A percentile compares a stretch with the other conserved stretches of the same genome.
Conservation (phyloP, 2,113 vertebrate genomes). For the Nettapus auritus region DNA sequence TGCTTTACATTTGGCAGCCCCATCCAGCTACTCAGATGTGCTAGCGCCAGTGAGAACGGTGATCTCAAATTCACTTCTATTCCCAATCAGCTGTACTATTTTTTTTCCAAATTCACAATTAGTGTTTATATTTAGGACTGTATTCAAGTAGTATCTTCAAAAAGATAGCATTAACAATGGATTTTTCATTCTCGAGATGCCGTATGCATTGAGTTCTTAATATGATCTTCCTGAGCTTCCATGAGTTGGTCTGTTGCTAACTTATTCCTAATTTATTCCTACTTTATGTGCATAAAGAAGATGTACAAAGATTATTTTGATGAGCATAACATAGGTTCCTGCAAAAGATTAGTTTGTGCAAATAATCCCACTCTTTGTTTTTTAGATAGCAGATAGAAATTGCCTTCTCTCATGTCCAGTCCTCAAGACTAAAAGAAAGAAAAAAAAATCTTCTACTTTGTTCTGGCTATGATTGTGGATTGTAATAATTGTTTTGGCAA, state of each 20-base stretch:
- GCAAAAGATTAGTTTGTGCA: background rate
- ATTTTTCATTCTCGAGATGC: background rate
- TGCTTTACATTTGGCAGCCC: background rate
- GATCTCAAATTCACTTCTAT: background rate
- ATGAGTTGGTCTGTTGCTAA: background rate
- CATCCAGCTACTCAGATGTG: background rate
- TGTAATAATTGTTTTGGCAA: background rate
- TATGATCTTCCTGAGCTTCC: background rate
- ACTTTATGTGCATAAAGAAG: background rate
- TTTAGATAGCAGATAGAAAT: background rate
- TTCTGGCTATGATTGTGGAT: background rate
- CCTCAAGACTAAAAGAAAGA: background rate
- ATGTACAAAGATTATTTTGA: background rate
- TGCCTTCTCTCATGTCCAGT: background rate
- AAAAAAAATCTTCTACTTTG: background rate
- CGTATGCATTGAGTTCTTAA: background rate
- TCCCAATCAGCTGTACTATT: background rate
- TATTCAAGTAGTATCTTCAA: background rate
- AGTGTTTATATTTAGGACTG: background rate
- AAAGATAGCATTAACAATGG: background rate
- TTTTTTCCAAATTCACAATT: background rate
- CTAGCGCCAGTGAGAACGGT: background rate
- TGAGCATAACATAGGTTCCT: background rate
- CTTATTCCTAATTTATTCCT: background rate
- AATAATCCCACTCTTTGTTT: background rate